Base-by-base conservation (phyloP, 92 coral and sea anemone genomes). In the Diadumene lineata region DNA sequence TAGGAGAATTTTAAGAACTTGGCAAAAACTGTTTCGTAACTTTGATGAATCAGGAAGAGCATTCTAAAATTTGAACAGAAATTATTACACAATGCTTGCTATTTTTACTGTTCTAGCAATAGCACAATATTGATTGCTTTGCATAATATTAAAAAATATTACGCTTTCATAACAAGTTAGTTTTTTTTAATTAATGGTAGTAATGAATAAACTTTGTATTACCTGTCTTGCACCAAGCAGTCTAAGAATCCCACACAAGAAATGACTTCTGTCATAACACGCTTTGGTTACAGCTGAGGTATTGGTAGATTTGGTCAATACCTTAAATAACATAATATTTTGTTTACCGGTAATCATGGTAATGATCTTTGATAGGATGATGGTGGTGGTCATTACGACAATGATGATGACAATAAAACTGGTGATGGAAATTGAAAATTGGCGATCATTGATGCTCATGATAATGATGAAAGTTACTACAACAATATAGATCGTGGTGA, bases 191-290 rank as follows among this genome's bases (percentile, higher is more conserved):
- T n/a, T n/a, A n/a, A n/a, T n/a, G n/a, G n/a, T n/a, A n/a, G n/a
- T n/a, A n/a, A n/a, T n/a, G n/a, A n/a, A n/a, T n/a, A n/a, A n/a
- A n/a, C n/a, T n/a, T n/a, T n/a, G n/a, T n/a, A 82, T 51, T 56
- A 96, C 99, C 96, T 96, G 97, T 84, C 96, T 89, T 16, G 99
- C 67, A 73, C 82, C 89, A 26, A 96, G 82, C 46, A 96, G 64
- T 57, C 97, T 86, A 33, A 96, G 72, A 43, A 88, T 60, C 7
- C 90, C 87, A 85, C 93, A 85, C 34, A 88, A 67, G 79, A 91
- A 89, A 26, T 80, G 80, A 7, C 92, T 55, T 31, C 84, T 91
- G 62, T 56, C 71, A 60, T 79, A 81, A 76, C 92, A 66, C 0
- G 84, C 85, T 38, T 72, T 77, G 27, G 75, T 18, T 43, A 89